Percentiles rank a stretch among this genome's conserved stretches.
phyloP scores from a whole-genome alignment of 2,888 invertebrate species.

The Eupithecia insigniata region DNA sequence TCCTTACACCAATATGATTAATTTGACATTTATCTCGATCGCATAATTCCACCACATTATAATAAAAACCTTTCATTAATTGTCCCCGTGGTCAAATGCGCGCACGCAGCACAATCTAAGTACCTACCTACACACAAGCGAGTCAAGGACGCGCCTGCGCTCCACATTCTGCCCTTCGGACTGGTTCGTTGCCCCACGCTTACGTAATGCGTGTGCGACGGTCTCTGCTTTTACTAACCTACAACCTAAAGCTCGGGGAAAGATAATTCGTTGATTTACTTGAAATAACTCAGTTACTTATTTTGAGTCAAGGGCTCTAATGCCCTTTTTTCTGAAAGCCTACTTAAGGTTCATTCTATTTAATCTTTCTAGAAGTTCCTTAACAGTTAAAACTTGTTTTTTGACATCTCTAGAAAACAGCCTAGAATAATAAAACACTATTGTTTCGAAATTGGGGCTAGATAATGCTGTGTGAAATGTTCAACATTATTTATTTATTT shows the following conservation, averaged over 20 bases:
- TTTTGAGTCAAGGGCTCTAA: neutral
- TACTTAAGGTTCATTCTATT: neutral
- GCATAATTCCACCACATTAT: neutral
- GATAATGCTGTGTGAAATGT: too few relatives aligned
- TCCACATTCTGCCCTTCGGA: slow-evolving; percentile 61
- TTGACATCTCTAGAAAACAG: neutral
- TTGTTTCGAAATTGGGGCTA: neutral
- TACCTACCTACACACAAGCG: neutral
- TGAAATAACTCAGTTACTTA: neutral
- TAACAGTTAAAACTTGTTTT: neutral
- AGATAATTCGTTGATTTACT: neutral
- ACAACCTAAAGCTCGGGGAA: neutral
- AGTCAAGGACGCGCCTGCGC: slow-evolving; percentile 36
- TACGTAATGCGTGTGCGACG: slow-evolving; percentile 25
- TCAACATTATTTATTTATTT: too few relatives aligned
- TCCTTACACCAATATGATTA: too few relatives aligned
- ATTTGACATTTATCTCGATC: neutral
- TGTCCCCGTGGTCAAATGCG: neutral
- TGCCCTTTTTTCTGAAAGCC: neutral
- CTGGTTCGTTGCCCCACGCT: slow-evolving; percentile 47
- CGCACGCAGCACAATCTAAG: neutral
- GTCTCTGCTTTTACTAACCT: slow-evolving; percentile 19
- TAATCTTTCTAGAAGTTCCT: neutral
- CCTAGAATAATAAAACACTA: neutral
- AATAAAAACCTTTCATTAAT: neutral